Evolutionary conservation across 2,797 vertebrate genomes (phyloP), one percentile per base, ranked within the genome.

Genomic region (Takifugu ocellatus): DNA sequence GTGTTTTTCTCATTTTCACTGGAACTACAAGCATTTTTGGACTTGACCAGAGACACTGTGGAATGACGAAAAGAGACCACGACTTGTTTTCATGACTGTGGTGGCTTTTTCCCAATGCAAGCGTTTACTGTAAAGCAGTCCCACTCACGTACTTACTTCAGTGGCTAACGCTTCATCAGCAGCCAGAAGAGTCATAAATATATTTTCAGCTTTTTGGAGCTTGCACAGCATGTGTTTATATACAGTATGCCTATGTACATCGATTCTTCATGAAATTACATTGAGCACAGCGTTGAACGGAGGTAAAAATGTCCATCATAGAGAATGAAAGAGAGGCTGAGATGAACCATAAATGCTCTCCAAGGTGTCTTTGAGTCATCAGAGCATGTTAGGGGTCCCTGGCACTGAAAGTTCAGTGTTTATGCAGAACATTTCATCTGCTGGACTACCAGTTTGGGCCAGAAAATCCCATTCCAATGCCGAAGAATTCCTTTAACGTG

Each of bases 381-480:
- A 39, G 5, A 29, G 64, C 55, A 61, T 49, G 46, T 43, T 14
- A 12, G 42, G 17, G 36, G 60, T 66, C 26, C 43, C 16, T 5
- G 31, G 31, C 48, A 51, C 48, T 58, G 49, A 49, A 44, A 54
- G 36, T 64, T 51, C 69, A 55, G 44, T 26, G 33, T 59, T 56
- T 69, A 53, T 55, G 62, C 56, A 56, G 45, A 44, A 51, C 50
- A 43, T 52, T 36, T 52, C 55, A 54, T 59, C 12, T 1, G 2
- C 87, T 91, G 90, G 88, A 88, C 89, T 82, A 64, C 91, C 90
- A 90, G 88, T 90, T 89, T 90, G 84, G 79, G 86, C 84, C 82
- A 83, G 85, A 75, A 83, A 64, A 66, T 78, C 71, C 52, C 47
- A 79, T 53, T 74, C 54, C 49, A 77, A 83, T 49, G 56, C 54